A percentile compares a stretch with the other conserved stretches of the same genome.
phyloP scores from a whole-genome alignment of 2,113 vertebrate genomes.

The Erinaceus europaeus region DNA sequence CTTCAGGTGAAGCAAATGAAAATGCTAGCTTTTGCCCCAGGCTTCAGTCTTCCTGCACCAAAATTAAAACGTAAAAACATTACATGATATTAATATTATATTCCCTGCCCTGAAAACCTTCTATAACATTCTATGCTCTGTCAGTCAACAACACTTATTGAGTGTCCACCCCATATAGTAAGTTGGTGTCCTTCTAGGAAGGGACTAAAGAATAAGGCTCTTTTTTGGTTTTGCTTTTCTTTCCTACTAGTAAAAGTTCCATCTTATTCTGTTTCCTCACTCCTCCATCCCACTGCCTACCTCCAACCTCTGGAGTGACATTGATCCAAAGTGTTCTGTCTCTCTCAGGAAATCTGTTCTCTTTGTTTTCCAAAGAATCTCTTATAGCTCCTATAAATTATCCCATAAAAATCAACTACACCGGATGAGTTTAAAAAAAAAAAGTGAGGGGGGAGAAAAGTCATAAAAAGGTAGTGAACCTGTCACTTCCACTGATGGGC shows the following conservation, averaged over 20 bases:
- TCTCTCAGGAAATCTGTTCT: background rate
- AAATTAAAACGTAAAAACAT: constrained; percentile 78
- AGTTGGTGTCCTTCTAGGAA: constrained; percentile 21
- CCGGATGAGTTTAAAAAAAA: background rate
- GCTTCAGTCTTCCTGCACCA: constrained; percentile 59
- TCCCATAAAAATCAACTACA: background rate
- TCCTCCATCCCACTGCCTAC: too few relatives aligned
- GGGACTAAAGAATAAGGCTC: background rate
- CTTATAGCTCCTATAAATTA: background rate
- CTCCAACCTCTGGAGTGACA: background rate
- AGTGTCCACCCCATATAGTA: constrained; percentile 57
- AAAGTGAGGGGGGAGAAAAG: too few relatives aligned
- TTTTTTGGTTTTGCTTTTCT: constrained; percentile 2
- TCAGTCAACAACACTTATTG: constrained; percentile 71
- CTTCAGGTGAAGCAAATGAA: constrained; percentile 77
- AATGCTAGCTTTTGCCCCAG: constrained; percentile 64
- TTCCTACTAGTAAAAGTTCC: background rate
- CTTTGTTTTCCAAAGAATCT: background rate
- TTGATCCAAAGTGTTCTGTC: background rate
- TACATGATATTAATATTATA: constrained; percentile 76
- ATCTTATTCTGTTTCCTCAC: background rate
- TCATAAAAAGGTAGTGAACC: background rate
- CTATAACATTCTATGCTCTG: constrained; percentile 56
- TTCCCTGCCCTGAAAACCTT: constrained; percentile 62
- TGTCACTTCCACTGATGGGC: background rate